These are phyloP conservation scores for Henicopernis longicauda DNA, from an alignment of 2,113 vertebrate species.

Conservation along the genomic window DNA sequence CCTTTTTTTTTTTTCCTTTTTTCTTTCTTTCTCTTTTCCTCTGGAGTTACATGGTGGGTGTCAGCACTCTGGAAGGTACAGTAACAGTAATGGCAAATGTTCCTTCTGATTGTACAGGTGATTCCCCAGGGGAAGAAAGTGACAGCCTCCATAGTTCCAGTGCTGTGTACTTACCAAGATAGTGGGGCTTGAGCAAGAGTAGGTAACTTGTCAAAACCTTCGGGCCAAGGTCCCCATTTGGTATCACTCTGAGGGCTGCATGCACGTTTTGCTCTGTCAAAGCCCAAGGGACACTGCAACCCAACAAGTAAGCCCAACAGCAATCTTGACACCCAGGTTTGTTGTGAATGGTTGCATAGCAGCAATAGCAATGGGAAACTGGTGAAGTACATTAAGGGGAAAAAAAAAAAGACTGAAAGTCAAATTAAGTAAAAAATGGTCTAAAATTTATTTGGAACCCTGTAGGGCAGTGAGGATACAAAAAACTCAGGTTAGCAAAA, in stretches of 20 bases:
- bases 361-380: background rate
- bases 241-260: background rate
- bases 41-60: background rate
- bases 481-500: background rate
- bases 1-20: background rate
- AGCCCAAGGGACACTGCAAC: background rate
- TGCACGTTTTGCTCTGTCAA: background rate
- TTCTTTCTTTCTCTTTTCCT: background rate
- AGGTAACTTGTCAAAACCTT: conserved; percentile 35
- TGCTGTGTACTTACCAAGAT: conserved; percentile 4
- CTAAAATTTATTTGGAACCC: background rate
- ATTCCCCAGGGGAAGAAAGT: conserved; percentile 3
- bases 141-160: conserved; percentile 1
- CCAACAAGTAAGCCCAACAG: background rate
- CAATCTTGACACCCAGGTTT: background rate
- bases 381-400: background rate
- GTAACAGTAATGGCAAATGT: background rate
- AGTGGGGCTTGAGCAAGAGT: background rate
- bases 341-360: background rate
- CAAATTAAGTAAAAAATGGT: background rate
- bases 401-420: background rate
- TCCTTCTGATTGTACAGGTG: conserved; percentile 29
- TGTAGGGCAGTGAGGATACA: background rate
- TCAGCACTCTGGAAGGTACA: background rate
- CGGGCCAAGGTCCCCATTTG: background rate